Evolutionary conservation across 2,797 vertebrate species (phyloP), one percentile per base, ranked within the genome.

Genomic region (Intellagama lesueurii): DNA sequence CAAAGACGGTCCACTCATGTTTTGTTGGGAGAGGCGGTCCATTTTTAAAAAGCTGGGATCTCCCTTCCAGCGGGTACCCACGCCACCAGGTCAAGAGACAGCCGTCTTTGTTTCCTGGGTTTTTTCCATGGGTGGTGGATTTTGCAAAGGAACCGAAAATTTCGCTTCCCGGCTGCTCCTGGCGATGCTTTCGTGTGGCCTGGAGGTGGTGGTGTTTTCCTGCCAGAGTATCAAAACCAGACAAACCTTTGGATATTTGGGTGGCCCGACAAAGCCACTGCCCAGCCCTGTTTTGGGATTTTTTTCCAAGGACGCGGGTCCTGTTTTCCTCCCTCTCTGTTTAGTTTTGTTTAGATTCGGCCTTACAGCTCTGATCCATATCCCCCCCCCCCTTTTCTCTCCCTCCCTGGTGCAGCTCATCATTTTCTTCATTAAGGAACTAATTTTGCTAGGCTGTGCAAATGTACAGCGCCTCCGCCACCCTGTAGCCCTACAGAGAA

Each of bases 181-280:
- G 6, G 75, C 28, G 11, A 11, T 47, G 66, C 12, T 70, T 87
- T 47, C 19, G 22, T 16, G 11, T 35, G 12, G 35, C 88, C 82
- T 60, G 49, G 7, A 84, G 88, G 44, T 56, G 88, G 88, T 76
- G 72, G 32, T 17, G 14, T 85, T 60, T 70, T 32, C 4, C 81
- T 56, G 7, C 1, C 32, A 3, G 1, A 14, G 11, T n/a, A 2
- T n/a, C 1, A 26, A 66, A 1, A 9, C 1, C 12, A 6, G 77
- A 14, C 26, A 24, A 24, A 2, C 44, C 26, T 68, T 35, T 12
- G 52, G 40, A 30, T 17, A 44, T 26, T 35, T 82, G 26, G 17
- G n/a, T 44, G 30, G 26, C 40, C 40, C 40, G 3, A 40, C 40
- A 40, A 17, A 22, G 19, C 1, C 6, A 3, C 28, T 26, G 1